Evolutionary conservation across 2,113 vertebrate species (phyloP), one percentile per base, ranked within the genome.

Genomic region (Atractosteus spatula): DNA sequence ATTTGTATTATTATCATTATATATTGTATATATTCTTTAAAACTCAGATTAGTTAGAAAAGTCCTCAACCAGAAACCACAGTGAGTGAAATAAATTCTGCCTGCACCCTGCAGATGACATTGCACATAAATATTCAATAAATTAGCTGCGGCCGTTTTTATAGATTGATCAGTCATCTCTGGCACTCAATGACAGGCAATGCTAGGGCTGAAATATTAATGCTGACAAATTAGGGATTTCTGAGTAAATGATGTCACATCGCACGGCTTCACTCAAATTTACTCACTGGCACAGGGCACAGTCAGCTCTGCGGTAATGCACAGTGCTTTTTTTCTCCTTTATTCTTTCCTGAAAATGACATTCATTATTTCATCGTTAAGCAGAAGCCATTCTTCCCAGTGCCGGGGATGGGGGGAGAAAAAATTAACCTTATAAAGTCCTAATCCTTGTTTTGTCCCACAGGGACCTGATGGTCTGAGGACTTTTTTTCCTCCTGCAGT

Each of bases 91-190:
- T 96, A 95, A 94, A 96, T 96, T 93, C 89, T 86, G 86, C 90
- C 88, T 81, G 90, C 91, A 90, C 91, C 93, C 93, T 80, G 92
- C 93, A 92, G 95, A 94, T 96, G 96, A 96, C 94, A 95, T 91
- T 91, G 94, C 94, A 97, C 95, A 97, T 97, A 97, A 98, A 98
- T 99, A 97, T 98, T 97, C 94, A 96, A 97, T 97, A 98, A 98
- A 97, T 98, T 97, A 99, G 94, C 94, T 92, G 92, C 86, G 85
- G 85, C 83, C 92, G 89, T 94, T 96, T 92, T 96, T 94, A 94
- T 95, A 95, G 94, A 98, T 98, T 96, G 95, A 99, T 98, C 96
- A 96, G 95, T 98, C 96, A 97, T 97, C 92, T 94, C 93, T 94
- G 95, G 95, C 94, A 94, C 91, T 93, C 91, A 93, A 89, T 97